These are phyloP conservation scores for Trichosurus vulpecula DNA, from an alignment of 2,797 vertebrate species.

Conservation along the genomic window DNA sequence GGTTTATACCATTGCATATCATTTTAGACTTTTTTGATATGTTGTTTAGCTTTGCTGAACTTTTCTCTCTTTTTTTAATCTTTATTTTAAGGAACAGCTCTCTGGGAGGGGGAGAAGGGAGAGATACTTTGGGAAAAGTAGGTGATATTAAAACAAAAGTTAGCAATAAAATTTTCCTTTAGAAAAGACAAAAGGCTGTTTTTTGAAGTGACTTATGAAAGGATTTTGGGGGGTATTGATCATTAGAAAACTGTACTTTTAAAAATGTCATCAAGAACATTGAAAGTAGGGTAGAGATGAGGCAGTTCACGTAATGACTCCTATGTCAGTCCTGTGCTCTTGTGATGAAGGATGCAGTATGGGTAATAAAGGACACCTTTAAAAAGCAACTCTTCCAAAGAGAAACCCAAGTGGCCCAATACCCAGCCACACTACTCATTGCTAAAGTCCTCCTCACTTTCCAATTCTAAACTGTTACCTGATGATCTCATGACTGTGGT, in stretches of 20 bases:
- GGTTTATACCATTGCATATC: not conserved
- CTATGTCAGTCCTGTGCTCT: not conserved
- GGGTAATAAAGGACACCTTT: not conserved
- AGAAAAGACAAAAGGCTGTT: not conserved
- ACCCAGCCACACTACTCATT: not conserved
- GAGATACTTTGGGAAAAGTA: not conserved
- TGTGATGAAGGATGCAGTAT: not conserved
- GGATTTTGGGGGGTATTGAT: not conserved
- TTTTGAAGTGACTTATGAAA: not conserved
- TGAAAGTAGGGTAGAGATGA: not conserved
- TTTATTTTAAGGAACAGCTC: not conserved
- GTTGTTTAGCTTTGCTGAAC: not conserved
- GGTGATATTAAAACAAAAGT: not conserved
- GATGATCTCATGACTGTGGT: not conserved
- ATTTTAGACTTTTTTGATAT: not conserved
- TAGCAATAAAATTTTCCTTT: not conserved
- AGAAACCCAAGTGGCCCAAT: not conserved
- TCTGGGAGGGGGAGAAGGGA: not conserved
- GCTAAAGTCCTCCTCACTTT: not conserved
- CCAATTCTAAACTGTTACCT: not conserved
- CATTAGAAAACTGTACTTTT: not conserved
- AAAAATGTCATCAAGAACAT: not conserved
- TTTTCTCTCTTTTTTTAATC: not conserved
- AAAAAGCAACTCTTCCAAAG: not conserved
- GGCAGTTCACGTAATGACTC: not conserved